Percentiles rank a stretch among this genome's conserved stretches.
Evolutionary conservation across 1,140 invertebrate genomes (phyloP).

Genomic region (Thereuonema tuberculata): DNA sequence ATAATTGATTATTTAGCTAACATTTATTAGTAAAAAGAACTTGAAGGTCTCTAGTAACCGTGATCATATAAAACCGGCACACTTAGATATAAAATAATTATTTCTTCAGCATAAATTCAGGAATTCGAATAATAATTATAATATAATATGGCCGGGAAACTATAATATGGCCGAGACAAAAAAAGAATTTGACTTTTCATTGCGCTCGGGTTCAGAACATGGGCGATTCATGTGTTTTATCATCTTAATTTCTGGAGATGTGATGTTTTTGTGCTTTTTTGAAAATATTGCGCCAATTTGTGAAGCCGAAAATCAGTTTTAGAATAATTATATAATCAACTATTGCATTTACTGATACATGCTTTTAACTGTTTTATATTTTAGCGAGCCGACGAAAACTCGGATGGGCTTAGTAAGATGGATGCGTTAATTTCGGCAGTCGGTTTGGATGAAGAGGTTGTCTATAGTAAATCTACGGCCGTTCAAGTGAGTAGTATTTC

Average conservation of each 20-base stretch:
- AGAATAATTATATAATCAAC: neutral
- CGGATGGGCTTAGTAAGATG: conserved; percentile 55
- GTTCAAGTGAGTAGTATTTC: conserved; percentile 70
- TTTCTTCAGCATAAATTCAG: no score
- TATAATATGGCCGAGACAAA: no score
- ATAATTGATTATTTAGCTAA: no score
- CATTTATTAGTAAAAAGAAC: no score
- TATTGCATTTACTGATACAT: neutral
- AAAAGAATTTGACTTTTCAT: no score
- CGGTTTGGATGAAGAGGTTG: conserved; percentile 81
- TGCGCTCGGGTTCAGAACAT: neutral
- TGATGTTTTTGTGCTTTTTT: neutral
- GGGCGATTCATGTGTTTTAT: neutral
- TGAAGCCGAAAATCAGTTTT: no score
- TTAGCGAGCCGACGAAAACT: neutral
- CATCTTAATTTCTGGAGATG: neutral
- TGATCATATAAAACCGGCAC: no score
- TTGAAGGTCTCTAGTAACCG: no score
- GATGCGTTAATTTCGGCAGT: conserved; percentile 83
- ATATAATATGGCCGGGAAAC: no score
- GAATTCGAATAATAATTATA: no score
- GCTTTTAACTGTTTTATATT: neutral
- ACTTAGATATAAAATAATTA: no score
- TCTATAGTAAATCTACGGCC: conserved; percentile 90
- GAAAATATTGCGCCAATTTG: no score